Percentiles rank a stretch among this genome's conserved stretches.
Evolutionary conservation across 2,113 vertebrate species (phyloP).

Genomic region (Gymnogyps californianus): DNA sequence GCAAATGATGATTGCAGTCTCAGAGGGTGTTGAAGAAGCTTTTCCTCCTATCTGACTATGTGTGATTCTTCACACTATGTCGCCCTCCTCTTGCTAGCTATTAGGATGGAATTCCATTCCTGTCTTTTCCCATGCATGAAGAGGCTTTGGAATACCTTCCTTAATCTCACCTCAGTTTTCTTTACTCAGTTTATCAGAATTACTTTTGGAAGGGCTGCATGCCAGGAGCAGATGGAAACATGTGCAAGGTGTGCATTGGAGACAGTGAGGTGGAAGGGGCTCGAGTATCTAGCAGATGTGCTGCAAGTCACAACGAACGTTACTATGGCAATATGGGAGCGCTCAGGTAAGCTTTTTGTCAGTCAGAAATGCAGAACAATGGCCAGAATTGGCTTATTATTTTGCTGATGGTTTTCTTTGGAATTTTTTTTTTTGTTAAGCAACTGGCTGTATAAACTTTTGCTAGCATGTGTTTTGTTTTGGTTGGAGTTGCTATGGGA

Average conservation of each 20-base stretch:
- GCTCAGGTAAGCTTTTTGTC: constrained; percentile 72
- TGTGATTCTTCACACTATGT: neutral
- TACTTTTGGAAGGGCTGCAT: constrained; percentile 92
- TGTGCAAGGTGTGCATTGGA: constrained; percentile 90
- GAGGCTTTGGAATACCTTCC: neutral
- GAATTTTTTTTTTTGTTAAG: neutral
- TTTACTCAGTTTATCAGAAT: constrained; percentile 73
- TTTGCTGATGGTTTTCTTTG: neutral
- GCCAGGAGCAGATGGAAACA: constrained; percentile 79
- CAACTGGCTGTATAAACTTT: neutral
- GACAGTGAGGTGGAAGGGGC: constrained; percentile 75
- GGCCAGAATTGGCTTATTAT: neutral
- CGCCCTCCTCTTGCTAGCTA: neutral
- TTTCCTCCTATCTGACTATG: neutral
- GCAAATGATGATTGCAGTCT: neutral
- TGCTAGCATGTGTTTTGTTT: neutral
- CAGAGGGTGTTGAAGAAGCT: neutral
- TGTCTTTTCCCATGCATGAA: neutral
- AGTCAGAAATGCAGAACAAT: neutral
- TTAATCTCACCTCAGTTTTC: neutral
- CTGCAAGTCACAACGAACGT: constrained; percentile 84
- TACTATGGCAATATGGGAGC: constrained; percentile 91
- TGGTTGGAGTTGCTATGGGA: neutral
- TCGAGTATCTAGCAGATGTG: constrained; percentile 76
- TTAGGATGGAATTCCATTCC: neutral